These are phyloP conservation scores for Brachypodius melanocephalos DNA, from an alignment of 2,113 vertebrate species.

Conservation along the genomic window DNA sequence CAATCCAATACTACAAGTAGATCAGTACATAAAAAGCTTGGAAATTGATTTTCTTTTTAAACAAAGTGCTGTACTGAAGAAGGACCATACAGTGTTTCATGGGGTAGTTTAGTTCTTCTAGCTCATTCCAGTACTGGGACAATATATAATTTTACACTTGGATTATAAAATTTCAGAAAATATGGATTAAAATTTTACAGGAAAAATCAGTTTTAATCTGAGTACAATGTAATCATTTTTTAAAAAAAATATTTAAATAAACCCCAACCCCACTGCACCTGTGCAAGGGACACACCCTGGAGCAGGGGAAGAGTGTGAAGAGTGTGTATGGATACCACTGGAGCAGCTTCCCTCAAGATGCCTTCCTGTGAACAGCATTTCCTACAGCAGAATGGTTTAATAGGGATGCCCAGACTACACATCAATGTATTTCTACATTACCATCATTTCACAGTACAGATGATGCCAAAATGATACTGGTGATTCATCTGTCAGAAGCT, in stretches of 20 bases:
- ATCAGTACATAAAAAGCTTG: background rate
- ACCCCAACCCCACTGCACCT: background rate
- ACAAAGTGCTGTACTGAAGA: background rate
- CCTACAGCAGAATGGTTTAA: background rate
- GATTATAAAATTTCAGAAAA: background rate
- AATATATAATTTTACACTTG: background rate
- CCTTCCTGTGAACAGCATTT: background rate
- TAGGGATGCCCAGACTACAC: background rate
- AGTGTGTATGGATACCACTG: background rate
- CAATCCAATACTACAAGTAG: background rate
- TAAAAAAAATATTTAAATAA: background rate
- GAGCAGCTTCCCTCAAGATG: background rate
- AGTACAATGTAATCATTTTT: background rate
- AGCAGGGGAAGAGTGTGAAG: background rate
- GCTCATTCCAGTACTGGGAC: background rate
- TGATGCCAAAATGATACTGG: background rate
- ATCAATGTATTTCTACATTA: background rate
- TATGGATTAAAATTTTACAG: background rate
- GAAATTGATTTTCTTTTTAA: background rate
- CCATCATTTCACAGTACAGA: background rate
- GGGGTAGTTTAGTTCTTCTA: background rate
- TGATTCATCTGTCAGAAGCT: background rate
- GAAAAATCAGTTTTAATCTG: background rate
- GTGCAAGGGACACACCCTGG: background rate
- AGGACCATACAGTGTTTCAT: rapidly evolving